These are phyloP conservation scores for Gorsachius goisagi DNA, from an alignment of 2,113 vertebrate genomes.

Conservation along the genomic window DNA sequence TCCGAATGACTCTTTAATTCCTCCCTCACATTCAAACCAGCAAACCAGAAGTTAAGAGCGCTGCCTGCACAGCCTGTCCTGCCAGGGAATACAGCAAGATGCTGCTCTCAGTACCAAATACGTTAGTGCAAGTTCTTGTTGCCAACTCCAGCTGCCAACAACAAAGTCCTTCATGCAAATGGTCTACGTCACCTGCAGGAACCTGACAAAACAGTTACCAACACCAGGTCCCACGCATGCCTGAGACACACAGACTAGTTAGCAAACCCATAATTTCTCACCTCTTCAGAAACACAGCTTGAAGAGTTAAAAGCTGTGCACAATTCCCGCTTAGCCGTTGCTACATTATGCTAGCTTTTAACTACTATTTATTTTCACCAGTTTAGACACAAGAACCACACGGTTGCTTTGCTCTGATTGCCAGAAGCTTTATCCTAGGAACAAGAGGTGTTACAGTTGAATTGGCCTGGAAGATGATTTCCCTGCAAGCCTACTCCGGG, in stretches of 20 bases:
- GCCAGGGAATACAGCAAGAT: neutral
- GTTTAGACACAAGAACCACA: neutral
- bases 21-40: neutral
- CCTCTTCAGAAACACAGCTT: neutral
- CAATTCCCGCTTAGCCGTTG: neutral
- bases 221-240: neutral
- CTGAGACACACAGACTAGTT: neutral
- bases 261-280: neutral
- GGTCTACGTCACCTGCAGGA: neutral
- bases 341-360: neutral
- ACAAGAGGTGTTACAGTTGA: neutral
- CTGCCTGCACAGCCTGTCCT: neutral
- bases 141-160: neutral
- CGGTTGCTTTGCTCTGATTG: neutral
- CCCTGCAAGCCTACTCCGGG: neutral
- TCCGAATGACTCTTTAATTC: neutral
- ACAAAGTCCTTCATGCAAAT: neutral
- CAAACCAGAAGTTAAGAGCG: neutral
- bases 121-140: neutral
- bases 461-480: neutral
- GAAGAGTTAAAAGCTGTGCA: neutral
- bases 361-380: neutral
- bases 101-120: neutral
- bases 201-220: neutral
- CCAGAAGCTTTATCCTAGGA: neutral